A percentile compares a stretch with the other conserved stretches of the same genome.
phyloP scores from a whole-genome alignment of 2,888 invertebrate genomes.

The Cyrtodaria siliqua region DNA sequence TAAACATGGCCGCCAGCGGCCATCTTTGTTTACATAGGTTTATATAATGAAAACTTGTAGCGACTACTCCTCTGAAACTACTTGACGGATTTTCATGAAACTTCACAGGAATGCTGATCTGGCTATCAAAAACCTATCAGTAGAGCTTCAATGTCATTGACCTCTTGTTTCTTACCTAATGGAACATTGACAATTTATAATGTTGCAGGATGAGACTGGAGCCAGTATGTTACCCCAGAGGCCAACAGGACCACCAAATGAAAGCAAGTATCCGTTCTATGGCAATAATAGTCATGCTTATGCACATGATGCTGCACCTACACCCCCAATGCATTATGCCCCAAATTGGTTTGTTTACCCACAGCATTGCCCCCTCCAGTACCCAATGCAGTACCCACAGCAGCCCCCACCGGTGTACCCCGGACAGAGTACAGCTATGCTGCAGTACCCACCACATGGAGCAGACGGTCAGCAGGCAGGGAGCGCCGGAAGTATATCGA shows the following conservation, averaged over 20 bases:
- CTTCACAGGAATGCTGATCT: too few relatives aligned
- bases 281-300: conserved; percentile 41
- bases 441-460: conserved; percentile 15
- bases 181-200: too few relatives aligned
- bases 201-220: conserved; percentile 54
- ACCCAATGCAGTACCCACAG: conserved; percentile 24
- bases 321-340: conserved; percentile 6
- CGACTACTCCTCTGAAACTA: too few relatives aligned
- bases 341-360: conserved; percentile 33
- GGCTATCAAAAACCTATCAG: too few relatives aligned
- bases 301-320: conserved; percentile 9
- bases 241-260: conserved; percentile 15
- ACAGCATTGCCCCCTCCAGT: conserved; percentile 23
- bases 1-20: too few relatives aligned
- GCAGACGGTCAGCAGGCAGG: conserved; percentile 16
- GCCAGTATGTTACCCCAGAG: conserved; percentile 45
- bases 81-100: too few relatives aligned
- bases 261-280: conserved; percentile 39
- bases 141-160: too few relatives aligned
- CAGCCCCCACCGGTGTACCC: conserved; percentile 12
- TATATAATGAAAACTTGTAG: too few relatives aligned
- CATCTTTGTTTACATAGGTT: too few relatives aligned
- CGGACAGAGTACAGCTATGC: not conserved
- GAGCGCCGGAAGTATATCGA: too few relatives aligned
- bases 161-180: too few relatives aligned